phyloP scores from a whole-genome alignment of 1,140 invertebrate genomes.

The Luehdorfia chinensis region DNA sequence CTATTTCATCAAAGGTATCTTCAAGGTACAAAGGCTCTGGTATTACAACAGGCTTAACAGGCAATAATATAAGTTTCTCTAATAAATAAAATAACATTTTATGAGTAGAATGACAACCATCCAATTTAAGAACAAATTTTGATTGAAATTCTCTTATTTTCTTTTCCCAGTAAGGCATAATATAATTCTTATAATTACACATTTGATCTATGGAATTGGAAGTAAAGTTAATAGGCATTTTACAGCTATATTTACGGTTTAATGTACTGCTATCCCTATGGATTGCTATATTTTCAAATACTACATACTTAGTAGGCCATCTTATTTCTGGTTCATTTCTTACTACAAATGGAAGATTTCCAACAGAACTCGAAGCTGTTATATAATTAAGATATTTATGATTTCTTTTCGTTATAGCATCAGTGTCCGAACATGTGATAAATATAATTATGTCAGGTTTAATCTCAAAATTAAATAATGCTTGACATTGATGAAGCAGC shows the following conservation, averaged over 20 bases:
- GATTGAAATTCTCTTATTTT: constrained; percentile 72
- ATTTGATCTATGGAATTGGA: constrained; percentile 58
- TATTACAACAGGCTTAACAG: constrained; percentile 62
- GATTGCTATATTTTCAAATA: constrained; percentile 34
- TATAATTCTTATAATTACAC: constrained; percentile 62
- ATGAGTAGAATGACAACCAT: constrained; percentile 66
- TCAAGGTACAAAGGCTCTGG: constrained; percentile 57
- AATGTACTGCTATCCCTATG: constrained; percentile 37
- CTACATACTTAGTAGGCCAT: constrained; percentile 51
- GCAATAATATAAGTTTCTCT: constrained; percentile 65
- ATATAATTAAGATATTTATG: constrained; percentile 66
- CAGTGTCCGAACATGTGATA: constrained; percentile 73
- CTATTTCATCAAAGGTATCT: constrained; percentile 47
- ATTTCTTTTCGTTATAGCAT: constrained; percentile 65
- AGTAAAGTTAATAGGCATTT: constrained; percentile 65
- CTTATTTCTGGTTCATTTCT: constrained; percentile 34
- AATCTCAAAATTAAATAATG: constrained; percentile 47
- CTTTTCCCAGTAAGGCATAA: constrained; percentile 66
- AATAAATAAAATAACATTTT: constrained; percentile 71
- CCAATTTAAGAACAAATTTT: constrained; percentile 76
- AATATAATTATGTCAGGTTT: constrained; percentile 77
- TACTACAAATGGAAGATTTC: constrained; percentile 32
- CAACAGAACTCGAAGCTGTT: constrained; percentile 32
- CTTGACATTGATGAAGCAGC: constrained; percentile 43
- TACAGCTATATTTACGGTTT: constrained; percentile 61